These are phyloP conservation scores for Stenolophus ochropezus DNA, from an alignment of 2,888 invertebrate genomes.

Conservation along the genomic window DNA sequence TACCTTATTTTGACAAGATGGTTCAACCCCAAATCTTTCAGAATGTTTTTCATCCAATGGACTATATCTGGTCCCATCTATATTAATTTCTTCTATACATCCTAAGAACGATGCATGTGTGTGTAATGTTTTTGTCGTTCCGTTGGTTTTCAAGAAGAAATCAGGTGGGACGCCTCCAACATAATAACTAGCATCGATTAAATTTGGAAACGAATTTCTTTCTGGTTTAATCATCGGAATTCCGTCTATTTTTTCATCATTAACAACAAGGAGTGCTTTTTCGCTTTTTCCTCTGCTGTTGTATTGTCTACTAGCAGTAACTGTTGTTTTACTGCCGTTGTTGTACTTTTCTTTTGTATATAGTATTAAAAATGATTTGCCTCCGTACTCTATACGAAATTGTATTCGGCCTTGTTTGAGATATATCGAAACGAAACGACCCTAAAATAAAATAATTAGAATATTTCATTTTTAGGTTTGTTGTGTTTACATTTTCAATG, in stretches of 20 bases:
- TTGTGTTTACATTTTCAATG: constrained; percentile 80
- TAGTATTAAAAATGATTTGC: constrained; percentile 79
- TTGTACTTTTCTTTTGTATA: constrained; percentile 85
- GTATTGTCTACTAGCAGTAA: constrained; percentile 74
- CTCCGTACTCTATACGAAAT: constrained; percentile 85
- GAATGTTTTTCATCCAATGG: constrained; percentile 76
- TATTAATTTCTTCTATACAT: constrained; percentile 85
- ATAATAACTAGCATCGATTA: constrained; percentile 80
- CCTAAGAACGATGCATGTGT: constrained; percentile 80
- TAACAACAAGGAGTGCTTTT: constrained; percentile 83
- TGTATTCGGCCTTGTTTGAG: constrained; percentile 86
- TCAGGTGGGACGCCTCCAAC: constrained; percentile 91
- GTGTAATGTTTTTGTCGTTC: constrained; percentile 62
- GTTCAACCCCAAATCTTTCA: constrained; percentile 82
- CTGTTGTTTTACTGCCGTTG: constrained; percentile 85
- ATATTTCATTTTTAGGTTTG: no score
- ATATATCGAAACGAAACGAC: constrained; percentile 87
- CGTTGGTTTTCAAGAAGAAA: constrained; percentile 73
- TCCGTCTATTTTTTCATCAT: constrained; percentile 72
- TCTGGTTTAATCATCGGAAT: constrained; percentile 43
- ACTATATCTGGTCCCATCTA: constrained; percentile 83
- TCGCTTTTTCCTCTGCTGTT: constrained; percentile 75
- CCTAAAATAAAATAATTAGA: constrained; percentile 73
- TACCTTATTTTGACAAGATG: constrained; percentile 83
- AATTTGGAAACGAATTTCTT: constrained; percentile 69